Evolutionary conservation across 2,113 vertebrate species (phyloP).

Genomic region (Pseudorasbora parva): DNA sequence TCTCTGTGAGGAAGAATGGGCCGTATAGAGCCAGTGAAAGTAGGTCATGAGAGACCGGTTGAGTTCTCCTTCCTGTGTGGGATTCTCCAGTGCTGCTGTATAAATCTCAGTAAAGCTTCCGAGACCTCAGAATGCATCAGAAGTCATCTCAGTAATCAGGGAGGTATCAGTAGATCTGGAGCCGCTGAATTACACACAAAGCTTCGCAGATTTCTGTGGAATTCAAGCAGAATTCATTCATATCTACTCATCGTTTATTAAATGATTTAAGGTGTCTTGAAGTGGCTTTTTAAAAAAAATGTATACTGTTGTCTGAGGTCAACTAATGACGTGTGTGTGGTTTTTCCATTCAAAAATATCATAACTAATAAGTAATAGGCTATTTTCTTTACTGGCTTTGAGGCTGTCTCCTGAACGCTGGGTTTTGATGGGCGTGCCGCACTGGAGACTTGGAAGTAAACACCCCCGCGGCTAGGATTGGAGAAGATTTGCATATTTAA

Average conservation of each 20-base stretch:
- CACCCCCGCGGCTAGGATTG: too few species aligned
- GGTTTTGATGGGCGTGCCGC: too few species aligned
- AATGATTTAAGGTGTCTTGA: too few species aligned
- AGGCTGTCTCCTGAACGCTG: too few species aligned
- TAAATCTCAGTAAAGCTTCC: not conserved
- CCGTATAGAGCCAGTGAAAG: not conserved
- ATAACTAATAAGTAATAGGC: too few species aligned
- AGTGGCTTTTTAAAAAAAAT: too few species aligned
- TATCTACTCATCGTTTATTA: not conserved
- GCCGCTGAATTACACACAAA: not conserved
- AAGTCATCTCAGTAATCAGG: not conserved
- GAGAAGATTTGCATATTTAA: too few species aligned
- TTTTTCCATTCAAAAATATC: too few species aligned
- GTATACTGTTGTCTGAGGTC: too few species aligned
- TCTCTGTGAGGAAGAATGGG: not conserved
- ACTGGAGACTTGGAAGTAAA: too few species aligned
- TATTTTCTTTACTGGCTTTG: too few species aligned
- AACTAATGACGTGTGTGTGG: too few species aligned
- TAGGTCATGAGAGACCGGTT: conserved; percentile 14
- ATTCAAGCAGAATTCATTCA: not conserved
- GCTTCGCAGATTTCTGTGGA: not conserved
- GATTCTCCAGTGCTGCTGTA: not conserved
- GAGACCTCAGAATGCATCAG: not conserved
- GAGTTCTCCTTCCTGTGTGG: conserved; percentile 15
- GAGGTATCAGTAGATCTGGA: not conserved